Evolutionary conservation across 2,888 invertebrate species (phyloP).

Genomic region (Stenolophus ochropezus): DNA sequence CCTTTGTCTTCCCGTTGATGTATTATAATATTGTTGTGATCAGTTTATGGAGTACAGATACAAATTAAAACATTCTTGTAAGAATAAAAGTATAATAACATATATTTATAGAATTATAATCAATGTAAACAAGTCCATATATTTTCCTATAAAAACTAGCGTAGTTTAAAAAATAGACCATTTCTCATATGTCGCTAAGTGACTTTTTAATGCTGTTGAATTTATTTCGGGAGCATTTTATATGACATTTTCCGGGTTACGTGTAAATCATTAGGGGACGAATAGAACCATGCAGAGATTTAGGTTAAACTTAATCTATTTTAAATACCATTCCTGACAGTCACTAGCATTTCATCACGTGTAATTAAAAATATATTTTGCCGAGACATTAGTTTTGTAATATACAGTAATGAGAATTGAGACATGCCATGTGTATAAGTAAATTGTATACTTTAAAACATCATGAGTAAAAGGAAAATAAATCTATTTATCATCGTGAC

Average conservation of each 20-base stretch:
- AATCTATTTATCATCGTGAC: too few relatives aligned
- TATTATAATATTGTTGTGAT: too few relatives aligned
- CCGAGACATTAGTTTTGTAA: not conserved
- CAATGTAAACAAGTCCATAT: too few relatives aligned
- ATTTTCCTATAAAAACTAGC: not conserved
- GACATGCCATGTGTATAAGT: too few relatives aligned
- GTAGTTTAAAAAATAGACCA: not conserved
- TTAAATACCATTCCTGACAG: conserved; percentile 18
- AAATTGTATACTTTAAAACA: too few relatives aligned
- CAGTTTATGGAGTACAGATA: too few relatives aligned
- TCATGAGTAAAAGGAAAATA: too few relatives aligned
- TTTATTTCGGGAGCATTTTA: conserved; percentile 21
- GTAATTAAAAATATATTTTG: conserved; percentile 32
- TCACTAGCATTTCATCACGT: not conserved
- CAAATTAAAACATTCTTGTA: too few relatives aligned
- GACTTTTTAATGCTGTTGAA: conserved; percentile 26
- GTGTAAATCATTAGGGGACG: conserved; percentile 16
- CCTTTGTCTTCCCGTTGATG: too few relatives aligned
- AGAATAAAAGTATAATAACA: too few relatives aligned
- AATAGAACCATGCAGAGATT: not conserved
- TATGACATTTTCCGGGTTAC: conserved; percentile 43
- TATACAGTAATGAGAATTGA: not conserved
- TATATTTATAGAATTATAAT: too few relatives aligned
- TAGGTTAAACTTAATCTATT: conserved; percentile 37
- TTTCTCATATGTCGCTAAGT: conserved; percentile 6